Conservation (phyloP, 2,888 invertebrate species). For the Trypoxylon attenuatum region DNA sequence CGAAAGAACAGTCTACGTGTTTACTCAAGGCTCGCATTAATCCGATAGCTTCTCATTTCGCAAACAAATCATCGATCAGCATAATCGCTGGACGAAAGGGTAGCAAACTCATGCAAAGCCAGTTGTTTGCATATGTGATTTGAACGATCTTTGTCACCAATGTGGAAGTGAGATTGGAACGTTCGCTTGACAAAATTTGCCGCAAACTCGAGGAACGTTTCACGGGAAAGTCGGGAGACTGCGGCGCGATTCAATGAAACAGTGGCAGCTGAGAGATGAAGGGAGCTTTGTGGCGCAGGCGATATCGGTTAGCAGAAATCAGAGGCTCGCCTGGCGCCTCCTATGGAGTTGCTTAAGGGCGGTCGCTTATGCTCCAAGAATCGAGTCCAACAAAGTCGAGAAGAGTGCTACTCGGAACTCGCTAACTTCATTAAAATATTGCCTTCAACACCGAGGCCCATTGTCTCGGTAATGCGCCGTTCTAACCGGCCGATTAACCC, state of each 20-base stretch:
- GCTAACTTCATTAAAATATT: constrained; percentile 65
- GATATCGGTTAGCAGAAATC: constrained; percentile 73
- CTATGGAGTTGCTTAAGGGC: constrained; percentile 37
- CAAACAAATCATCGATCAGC: constrained; percentile 64
- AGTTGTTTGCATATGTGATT: constrained; percentile 59
- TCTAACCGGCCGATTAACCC: constrained; percentile 51
- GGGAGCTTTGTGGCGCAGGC: constrained; percentile 69
- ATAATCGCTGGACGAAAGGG: constrained; percentile 59
- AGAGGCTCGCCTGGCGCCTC: constrained; percentile 70
- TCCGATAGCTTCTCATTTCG: constrained; percentile 47
- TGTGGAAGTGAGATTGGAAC: too few relatives aligned
- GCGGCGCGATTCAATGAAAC: background rate
- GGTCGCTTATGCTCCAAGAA: constrained; percentile 57
- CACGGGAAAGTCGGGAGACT: background rate
- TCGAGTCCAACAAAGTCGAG: constrained; percentile 45
- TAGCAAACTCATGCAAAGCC: constrained; percentile 55
- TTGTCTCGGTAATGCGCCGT: constrained; percentile 45
- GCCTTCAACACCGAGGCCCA: constrained; percentile 60
- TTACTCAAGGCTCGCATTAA: too few relatives aligned
- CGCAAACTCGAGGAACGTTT: background rate
- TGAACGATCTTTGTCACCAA: constrained; percentile 37
- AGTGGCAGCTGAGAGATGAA: constrained; percentile 61
- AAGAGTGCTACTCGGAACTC: constrained; percentile 58
- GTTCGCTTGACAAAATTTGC: too few relatives aligned
- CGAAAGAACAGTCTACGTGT: too few relatives aligned